Percentiles rank a stretch among this genome's conserved stretches.
Evolutionary conservation across 2,888 invertebrate genomes (phyloP).

Genomic region (Pyrgus malvae): DNA sequence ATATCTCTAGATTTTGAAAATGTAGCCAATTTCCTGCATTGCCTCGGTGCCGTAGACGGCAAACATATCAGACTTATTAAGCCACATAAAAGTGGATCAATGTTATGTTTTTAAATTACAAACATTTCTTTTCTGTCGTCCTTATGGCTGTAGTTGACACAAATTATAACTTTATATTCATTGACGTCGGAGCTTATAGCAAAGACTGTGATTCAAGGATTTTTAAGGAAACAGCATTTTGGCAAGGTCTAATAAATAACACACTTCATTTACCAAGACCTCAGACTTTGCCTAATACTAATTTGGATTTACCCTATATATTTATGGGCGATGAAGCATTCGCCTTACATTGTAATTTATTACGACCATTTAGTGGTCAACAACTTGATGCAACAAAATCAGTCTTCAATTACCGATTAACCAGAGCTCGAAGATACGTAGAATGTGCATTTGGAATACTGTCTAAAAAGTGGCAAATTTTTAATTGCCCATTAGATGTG

Average conservation of each 20-base stretch:
- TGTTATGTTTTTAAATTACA: conserved; percentile 40
- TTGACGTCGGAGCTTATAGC: conserved; percentile 34
- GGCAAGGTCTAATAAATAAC: conserved; percentile 16
- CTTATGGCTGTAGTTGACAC: conserved; percentile 38
- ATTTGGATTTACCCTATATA: conserved; percentile 11
- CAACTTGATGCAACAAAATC: conserved; percentile 22
- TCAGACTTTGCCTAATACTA: conserved; percentile 2
- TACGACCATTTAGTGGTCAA: conserved; percentile 29
- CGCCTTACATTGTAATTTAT: conserved; percentile 15
- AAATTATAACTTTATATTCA: conserved; percentile 38
- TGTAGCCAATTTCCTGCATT: conserved; percentile 34
- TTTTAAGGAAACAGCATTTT: conserved; percentile 12
- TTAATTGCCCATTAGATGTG: not conserved
- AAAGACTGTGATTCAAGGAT: conserved; percentile 30
- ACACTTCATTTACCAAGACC: conserved; percentile 22
- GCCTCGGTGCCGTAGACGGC: conserved; percentile 40
- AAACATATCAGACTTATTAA: conserved; percentile 40
- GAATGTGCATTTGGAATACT: conserved; percentile 22
- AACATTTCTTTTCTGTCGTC: conserved; percentile 36
- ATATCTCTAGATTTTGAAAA: conserved; percentile 5
- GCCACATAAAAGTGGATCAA: conserved; percentile 36
- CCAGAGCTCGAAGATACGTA: conserved; percentile 17
- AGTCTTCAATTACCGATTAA: conserved; percentile 30
- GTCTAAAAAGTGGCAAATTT: conserved; percentile 21
- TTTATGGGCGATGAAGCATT: conserved; percentile 33